A percentile compares a stretch with the other conserved stretches of the same genome.
Conservation (phyloP, 2,888 invertebrate species). For the Acronicta psi region DNA sequence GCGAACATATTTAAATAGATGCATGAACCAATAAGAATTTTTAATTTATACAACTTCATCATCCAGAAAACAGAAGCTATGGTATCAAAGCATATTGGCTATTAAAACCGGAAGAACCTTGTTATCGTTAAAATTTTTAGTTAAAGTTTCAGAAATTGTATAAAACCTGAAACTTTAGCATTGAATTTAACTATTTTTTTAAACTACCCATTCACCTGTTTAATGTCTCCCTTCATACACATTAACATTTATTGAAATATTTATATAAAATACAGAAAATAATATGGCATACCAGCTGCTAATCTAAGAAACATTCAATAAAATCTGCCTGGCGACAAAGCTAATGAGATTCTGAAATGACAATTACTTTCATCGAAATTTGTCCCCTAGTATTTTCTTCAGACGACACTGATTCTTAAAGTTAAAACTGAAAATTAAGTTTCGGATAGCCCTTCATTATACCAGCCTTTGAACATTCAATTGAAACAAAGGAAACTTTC, state of each 20-base stretch:
- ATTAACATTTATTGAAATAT: too few species aligned
- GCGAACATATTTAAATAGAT: constrained; percentile 40
- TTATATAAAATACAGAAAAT: background rate
- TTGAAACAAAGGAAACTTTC: constrained; percentile 41
- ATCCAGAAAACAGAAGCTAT: background rate
- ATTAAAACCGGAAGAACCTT: background rate
- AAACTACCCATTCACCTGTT: too few species aligned
- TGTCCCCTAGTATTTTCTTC: background rate
- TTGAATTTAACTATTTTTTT: too few species aligned
- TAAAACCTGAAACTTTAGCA: too few species aligned
- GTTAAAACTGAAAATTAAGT: constrained; percentile 18
- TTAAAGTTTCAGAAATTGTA: too few species aligned
- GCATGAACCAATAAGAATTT: constrained; percentile 38
- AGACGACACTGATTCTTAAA: constrained; percentile 12
- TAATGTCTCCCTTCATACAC: too few species aligned
- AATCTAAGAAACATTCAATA: background rate
- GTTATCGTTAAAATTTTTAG: too few species aligned
- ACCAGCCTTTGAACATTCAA: constrained; percentile 22
- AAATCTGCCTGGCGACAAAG: background rate
- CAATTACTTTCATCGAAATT: background rate
- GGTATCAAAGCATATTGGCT: background rate
- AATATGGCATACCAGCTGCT: background rate
- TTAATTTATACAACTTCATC: constrained; percentile 37
- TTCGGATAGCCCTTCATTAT: constrained; percentile 24
- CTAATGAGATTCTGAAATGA: constrained; percentile 1